Base-by-base conservation (phyloP, 2,797 vertebrate genomes). In the Characodon lateralis region DNA sequence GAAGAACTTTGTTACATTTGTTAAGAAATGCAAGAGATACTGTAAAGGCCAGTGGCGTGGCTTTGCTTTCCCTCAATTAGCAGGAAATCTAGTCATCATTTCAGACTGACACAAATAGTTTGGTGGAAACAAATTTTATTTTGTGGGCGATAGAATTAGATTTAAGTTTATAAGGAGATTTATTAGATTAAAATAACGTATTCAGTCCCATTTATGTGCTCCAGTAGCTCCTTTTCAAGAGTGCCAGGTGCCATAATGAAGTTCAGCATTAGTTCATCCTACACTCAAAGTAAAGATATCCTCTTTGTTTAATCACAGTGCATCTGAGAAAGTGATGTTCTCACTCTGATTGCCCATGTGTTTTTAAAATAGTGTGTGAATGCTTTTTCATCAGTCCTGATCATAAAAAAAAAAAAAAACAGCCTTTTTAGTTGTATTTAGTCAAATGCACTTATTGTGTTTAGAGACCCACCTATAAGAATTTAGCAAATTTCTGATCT, bases 1-100 rank as follows among this genome's bases (percentile, higher is more conserved):
- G 87, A 94, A 89, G 85, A 88, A 83, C 80, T 81, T 93, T 89
- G 92, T 92, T 92, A 92, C 84, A 89, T 90, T 92, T 91, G 91
- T 90, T 85, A 88, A 83, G 78, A 85, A 84, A 91, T 86, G 85
- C 88, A 72, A 73, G 63, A 72, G 77, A 90, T 89, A 80, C 84
- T 83, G 78, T 61, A 63, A 55, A 85, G 68, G 84, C 81, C 72
- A 83, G 86, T 89, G 92, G 87, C 88, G 89, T 89, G 80, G 80
- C 82, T 82, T 85, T 80, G 53, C 81, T 82, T 85, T 76, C 43
- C 53, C 80, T 78, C 74, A 56, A 35, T 87, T 83, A 73, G 78
- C 68, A 31, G n/a, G 28, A 81, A 87, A 81, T 78, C 76, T 58
- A 79, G 76, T 81, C 73, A 43, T 70, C 75, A 75, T 83, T 81